Percentiles rank a stretch among this genome's conserved stretches.
phyloP scores from a whole-genome alignment of 2,888 invertebrate genomes.

The Pelosia muscerda region DNA sequence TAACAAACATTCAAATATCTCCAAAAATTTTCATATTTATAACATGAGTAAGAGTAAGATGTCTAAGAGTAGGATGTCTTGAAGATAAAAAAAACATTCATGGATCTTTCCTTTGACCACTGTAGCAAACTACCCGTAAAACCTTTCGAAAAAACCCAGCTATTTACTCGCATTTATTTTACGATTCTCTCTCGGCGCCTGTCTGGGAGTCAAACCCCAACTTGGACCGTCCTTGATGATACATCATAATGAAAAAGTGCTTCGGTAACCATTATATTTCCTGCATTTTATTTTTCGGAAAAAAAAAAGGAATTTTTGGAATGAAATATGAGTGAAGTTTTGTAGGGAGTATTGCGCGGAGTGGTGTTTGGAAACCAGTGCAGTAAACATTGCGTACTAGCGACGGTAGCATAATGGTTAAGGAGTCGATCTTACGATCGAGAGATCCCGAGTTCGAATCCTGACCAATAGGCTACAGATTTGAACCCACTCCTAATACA shows the following conservation, averaged over 20 bases:
- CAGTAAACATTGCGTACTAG: neutral
- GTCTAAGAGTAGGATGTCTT: too few species aligned
- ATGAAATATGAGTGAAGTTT: neutral
- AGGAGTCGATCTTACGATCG: too few species aligned
- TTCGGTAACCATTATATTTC: slow-evolving; percentile 24
- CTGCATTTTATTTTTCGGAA: slow-evolving; percentile 24
- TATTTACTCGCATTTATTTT: slow-evolving; percentile 21
- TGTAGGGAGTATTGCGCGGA: neutral
- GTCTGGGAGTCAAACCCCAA: slow-evolving; percentile 31
- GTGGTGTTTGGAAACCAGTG: neutral
- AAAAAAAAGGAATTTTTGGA: slow-evolving; percentile 13
- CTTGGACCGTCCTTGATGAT: slow-evolving; percentile 25
- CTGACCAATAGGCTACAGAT: too few species aligned
- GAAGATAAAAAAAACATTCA: neutral
- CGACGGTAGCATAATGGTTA: too few species aligned
- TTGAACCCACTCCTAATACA: too few species aligned
- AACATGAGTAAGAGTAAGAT: too few species aligned
- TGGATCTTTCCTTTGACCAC: neutral
- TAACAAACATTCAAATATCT: neutral
- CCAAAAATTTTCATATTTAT: too few species aligned
- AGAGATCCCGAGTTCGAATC: too few species aligned
- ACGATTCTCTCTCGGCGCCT: slow-evolving; percentile 37
- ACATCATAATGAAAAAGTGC: slow-evolving; percentile 39
- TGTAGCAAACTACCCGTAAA: slow-evolving; percentile 1
- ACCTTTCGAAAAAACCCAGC: neutral